Evolutionary conservation across 2,888 invertebrate genomes (phyloP), one percentile per base, ranked within the genome.

Genomic region (Therioaphis trifolii): DNA sequence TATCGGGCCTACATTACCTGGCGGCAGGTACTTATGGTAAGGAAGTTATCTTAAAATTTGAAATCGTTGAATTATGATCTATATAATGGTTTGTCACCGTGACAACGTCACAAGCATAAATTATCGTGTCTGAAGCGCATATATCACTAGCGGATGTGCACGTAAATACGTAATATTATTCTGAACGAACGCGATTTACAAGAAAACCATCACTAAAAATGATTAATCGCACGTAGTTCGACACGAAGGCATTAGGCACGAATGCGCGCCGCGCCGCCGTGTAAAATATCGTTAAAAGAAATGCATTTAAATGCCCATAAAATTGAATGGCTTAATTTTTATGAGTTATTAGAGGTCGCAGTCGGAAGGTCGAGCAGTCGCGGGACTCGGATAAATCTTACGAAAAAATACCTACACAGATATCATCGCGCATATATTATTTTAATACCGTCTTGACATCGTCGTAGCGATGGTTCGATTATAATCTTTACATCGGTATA

Each of bases 131-230:
- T 18, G 18, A 14, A 15, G 46, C 9, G 15, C 15, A 46, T n/a
- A n/a, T n/a, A n/a, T n/a, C n/a, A n/a, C n/a, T n/a, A n/a, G n/a
- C n/a, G n/a, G n/a, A n/a, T n/a, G n/a, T n/a, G n/a, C n/a, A n/a
- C n/a, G n/a, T n/a, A n/a, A n/a, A n/a, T n/a, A n/a, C n/a, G n/a
- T n/a, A n/a, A 24, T 24, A 9, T 12, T 21, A n/a, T 3, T 27
- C 24, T 24, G 46, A 46, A 71, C 46, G 3, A 71, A 46, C 69
- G 46, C 12, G 24, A 29, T 69, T 69, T 46, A 69, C 46, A 12
- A 46, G 69, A 21, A 27, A 27, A 71, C 46, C 69, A n/a, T n/a
- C n/a, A 24, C 69, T 71, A 49, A 71, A 71, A 27, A 71, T 49
- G 71, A 71, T 71, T 49, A 49, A 71, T 71, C 29, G 29, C 11